Evolutionary conservation across 53 echinoderm and acorn worm species (phyloP).

Genomic region (Patiria pectinifera): DNA sequence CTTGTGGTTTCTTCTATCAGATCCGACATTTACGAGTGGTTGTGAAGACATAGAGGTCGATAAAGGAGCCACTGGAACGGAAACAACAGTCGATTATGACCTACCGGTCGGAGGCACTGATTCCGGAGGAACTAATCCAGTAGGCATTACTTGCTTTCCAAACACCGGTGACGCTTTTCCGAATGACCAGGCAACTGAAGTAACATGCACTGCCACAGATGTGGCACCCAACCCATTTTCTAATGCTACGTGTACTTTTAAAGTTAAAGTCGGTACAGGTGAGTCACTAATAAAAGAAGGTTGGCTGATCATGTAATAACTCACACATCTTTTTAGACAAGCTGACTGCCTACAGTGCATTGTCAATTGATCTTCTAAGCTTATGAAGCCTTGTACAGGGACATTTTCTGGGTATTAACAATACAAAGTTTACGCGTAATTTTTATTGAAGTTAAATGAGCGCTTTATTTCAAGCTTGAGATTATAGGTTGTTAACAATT

Average conservation of each 20-base stretch:
- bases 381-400: too few species aligned
- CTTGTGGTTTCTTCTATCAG: neutral
- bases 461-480: too few species aligned
- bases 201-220: neutral
- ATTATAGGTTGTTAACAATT: too few species aligned
- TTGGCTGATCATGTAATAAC: too few species aligned
- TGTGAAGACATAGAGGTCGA: neutral
- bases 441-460: too few species aligned
- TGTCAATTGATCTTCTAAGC: too few species aligned
- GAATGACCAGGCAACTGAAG: neutral
- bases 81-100: neutral
- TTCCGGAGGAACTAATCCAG: neutral
- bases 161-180: neutral
- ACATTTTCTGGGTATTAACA: too few species aligned
- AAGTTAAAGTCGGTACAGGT: neutral
- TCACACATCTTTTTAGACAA: too few species aligned
- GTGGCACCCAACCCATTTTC: neutral
- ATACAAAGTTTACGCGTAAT: too few species aligned
- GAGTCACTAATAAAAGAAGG: neutral
- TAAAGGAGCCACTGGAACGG: neutral
- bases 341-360: too few species aligned
- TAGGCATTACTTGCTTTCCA: neutral
- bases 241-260: neutral
- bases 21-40: neutral
- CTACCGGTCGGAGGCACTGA: neutral